phyloP scores from a whole-genome alignment of 1,140 invertebrate species.

The Metaphire vulgaris region DNA sequence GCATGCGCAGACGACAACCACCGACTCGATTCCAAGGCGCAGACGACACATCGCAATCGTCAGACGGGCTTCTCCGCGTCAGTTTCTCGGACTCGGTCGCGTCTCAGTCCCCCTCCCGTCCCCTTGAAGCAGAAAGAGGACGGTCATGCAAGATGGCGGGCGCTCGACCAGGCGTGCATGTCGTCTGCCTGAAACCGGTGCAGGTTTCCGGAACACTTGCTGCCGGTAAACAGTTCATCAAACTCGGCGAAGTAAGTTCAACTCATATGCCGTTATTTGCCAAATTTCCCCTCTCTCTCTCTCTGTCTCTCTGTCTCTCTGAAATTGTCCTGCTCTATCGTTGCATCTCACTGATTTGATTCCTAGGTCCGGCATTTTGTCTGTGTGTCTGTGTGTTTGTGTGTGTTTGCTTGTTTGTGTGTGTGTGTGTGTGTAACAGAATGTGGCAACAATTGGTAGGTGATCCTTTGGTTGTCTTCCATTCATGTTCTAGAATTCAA shows the following conservation, averaged over 20 bases:
- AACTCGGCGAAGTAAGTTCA: conserved; percentile 86
- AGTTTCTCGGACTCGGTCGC: too few species aligned
- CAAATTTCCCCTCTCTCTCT: neutral
- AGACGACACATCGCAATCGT: too few species aligned
- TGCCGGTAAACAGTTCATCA: conserved; percentile 89
- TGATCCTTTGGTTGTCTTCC: too few species aligned
- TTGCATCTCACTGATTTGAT: neutral
- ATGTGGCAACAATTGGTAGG: too few species aligned
- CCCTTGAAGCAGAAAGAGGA: neutral
- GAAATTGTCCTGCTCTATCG: too few species aligned
- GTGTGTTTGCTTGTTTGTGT: neutral
- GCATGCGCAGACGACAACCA: too few species aligned
- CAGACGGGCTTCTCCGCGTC: too few species aligned
- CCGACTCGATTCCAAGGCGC: too few species aligned
- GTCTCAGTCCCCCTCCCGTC: neutral
- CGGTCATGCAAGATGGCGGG: conserved; percentile 53
- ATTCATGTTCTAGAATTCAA: too few species aligned
- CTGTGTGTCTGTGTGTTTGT: neutral
- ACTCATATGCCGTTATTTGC: neutral
- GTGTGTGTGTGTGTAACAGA: too few species aligned
- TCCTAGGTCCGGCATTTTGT: neutral
- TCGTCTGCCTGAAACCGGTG: conserved; percentile 62
- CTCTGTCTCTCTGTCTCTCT: neutral
- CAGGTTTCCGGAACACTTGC: conserved; percentile 73
- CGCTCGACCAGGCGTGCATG: conserved; percentile 58